Evolutionary conservation across 2,888 invertebrate species (phyloP).

Genomic region (Nemapogon koenigi): DNA sequence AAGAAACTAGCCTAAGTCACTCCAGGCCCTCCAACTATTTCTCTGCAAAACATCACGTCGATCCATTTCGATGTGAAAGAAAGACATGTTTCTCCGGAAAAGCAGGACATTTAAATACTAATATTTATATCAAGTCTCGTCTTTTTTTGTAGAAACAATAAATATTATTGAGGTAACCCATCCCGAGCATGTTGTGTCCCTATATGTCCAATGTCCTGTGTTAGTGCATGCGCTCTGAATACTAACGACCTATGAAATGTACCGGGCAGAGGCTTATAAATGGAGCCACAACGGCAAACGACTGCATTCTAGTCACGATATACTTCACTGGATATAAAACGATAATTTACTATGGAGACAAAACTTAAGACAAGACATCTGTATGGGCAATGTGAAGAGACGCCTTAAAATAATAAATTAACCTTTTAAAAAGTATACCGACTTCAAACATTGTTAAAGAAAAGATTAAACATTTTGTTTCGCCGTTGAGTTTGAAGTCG

Average conservation of each 20-base stretch:
- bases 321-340: constrained; percentile 25
- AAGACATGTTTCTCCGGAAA: not conserved
- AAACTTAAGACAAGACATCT: too few species aligned
- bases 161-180: not conserved
- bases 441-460: too few species aligned
- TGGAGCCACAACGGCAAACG: constrained; percentile 21
- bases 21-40: too few species aligned
- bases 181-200: constrained; percentile 1
- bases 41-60: too few species aligned
- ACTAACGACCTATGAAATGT: constrained; percentile 30
- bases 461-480: not conserved
- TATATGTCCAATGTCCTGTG: not conserved
- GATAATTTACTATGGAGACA: constrained; percentile 33
- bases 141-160: not conserved
- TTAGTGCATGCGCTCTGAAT: constrained; percentile 22
- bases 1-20: too few species aligned
- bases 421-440: too few species aligned
- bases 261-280: constrained; percentile 25
- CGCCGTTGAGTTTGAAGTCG: too few species aligned
- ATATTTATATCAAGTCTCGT: not conserved
- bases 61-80: too few species aligned
- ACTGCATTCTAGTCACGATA: constrained; percentile 35
- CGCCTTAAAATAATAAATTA: constrained; percentile 16
- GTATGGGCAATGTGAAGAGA: constrained; percentile 28
- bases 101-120: not conserved